phyloP scores from a whole-genome alignment of 2,888 invertebrate genomes.

The Drosophila merina region DNA sequence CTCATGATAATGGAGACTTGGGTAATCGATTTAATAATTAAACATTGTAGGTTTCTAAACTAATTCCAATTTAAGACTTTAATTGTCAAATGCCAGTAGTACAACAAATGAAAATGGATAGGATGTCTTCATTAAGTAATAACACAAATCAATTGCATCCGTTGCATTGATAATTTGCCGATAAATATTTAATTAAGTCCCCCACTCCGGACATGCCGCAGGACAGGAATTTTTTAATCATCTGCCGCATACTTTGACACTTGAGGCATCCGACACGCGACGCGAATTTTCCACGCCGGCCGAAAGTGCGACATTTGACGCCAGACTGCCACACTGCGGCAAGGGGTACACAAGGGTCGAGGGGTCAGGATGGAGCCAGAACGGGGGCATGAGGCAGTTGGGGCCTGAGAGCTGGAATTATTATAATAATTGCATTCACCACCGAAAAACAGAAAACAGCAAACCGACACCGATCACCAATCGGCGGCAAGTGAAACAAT shows the following conservation, averaged over 20 bases:
- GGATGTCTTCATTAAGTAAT: conserved; percentile 39
- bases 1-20: background rate
- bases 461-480: conserved; percentile 5
- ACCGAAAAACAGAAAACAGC: conserved; percentile 1
- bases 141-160: conserved; percentile 47
- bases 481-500: conserved; percentile 53
- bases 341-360: background rate
- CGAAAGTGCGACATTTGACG: conserved; percentile 80
- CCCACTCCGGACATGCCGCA: conserved; percentile 17
- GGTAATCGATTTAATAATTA: no score
- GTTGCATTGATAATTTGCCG: conserved; percentile 38
- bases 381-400: background rate
- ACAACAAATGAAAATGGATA: conserved; percentile 1
- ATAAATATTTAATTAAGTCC: conserved; percentile 49
- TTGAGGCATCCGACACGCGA: conserved; percentile 56
- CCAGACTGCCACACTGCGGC: conserved; percentile 43
- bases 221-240: conserved; percentile 75
- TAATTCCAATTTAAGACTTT: background rate
- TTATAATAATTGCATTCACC: conserved; percentile 74
- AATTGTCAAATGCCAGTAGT: background rate
- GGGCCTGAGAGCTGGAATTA: conserved; percentile 50
- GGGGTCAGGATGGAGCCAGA: background rate
- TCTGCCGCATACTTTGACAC: conserved; percentile 80
- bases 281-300: conserved; percentile 45
- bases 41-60: background rate